Conservation (phyloP, 2,113 vertebrate species). For the Motacilla alba region DNA sequence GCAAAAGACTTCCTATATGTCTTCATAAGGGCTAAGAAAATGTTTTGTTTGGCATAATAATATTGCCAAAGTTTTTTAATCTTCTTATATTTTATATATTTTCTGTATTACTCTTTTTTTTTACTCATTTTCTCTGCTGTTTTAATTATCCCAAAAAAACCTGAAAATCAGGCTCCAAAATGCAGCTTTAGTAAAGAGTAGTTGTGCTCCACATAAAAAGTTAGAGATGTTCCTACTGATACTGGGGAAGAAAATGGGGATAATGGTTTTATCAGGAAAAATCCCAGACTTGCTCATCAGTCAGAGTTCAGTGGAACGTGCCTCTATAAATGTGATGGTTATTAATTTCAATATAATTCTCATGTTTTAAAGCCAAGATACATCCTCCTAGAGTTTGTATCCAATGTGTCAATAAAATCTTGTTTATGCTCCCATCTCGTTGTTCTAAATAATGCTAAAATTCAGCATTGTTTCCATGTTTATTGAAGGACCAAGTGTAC, state of each 20-base stretch:
- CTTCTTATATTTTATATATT: background rate
- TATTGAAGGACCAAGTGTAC: constrained; percentile 40
- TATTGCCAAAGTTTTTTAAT: background rate
- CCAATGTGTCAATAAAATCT: background rate
- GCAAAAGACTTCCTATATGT: background rate
- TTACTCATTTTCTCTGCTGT: background rate
- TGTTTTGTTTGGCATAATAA: background rate
- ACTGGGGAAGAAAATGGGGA: background rate
- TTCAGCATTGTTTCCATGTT: background rate
- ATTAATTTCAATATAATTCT: background rate
- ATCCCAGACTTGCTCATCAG: background rate
- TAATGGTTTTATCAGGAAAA: background rate
- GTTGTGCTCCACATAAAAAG: background rate
- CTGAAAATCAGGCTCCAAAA: background rate
- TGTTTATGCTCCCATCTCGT: background rate
- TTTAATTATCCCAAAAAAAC: background rate
- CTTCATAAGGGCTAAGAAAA: background rate
- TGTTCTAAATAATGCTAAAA: background rate
- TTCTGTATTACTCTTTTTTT: background rate
- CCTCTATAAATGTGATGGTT: background rate
- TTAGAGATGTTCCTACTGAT: background rate
- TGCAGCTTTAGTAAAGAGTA: background rate
- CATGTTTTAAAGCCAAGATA: background rate
- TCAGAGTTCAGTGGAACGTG: background rate
- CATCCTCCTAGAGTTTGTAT: background rate